phyloP scores from a whole-genome alignment of 2,113 vertebrate genomes.

The Tetrax tetrax region DNA sequence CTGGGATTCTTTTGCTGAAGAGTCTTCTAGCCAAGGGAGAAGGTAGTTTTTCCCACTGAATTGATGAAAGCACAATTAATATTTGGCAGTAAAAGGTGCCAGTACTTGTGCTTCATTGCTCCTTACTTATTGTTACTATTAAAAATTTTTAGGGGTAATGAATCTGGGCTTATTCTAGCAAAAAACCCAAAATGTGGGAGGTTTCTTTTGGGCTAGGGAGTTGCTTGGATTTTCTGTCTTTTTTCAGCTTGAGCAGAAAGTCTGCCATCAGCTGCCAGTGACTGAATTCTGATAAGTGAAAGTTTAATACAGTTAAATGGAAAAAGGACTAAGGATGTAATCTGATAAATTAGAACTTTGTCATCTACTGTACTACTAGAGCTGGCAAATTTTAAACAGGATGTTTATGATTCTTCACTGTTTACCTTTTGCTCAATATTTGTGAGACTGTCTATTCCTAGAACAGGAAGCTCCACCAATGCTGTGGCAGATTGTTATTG shows the following conservation, averaged over 20 bases:
- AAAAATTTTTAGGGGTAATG: background rate
- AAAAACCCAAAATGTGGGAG: background rate
- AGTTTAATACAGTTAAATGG: background rate
- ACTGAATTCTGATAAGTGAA: background rate
- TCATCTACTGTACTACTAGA: background rate
- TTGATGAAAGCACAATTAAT: background rate
- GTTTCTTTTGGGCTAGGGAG: background rate
- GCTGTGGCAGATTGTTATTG: conserved; percentile 42
- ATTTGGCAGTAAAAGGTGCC: background rate
- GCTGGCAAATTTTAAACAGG: conserved; percentile 3
- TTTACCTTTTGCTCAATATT: conserved; percentile 37
- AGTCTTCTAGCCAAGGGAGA: background rate
- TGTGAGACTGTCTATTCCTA: conserved; percentile 8
- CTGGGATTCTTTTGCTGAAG: background rate
- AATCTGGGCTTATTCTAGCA: background rate
- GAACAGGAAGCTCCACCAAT: conserved; percentile 65
- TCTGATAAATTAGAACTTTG: background rate
- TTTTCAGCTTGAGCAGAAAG: background rate
- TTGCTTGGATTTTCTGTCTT: background rate
- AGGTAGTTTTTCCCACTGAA: background rate
- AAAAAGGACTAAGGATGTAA: background rate
- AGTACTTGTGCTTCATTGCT: background rate
- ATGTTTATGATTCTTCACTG: conserved; percentile 26
- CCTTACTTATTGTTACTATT: background rate
- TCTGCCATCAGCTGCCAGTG: background rate